Conservation (phyloP, 2,113 vertebrate genomes). For the Riparia riparia region DNA sequence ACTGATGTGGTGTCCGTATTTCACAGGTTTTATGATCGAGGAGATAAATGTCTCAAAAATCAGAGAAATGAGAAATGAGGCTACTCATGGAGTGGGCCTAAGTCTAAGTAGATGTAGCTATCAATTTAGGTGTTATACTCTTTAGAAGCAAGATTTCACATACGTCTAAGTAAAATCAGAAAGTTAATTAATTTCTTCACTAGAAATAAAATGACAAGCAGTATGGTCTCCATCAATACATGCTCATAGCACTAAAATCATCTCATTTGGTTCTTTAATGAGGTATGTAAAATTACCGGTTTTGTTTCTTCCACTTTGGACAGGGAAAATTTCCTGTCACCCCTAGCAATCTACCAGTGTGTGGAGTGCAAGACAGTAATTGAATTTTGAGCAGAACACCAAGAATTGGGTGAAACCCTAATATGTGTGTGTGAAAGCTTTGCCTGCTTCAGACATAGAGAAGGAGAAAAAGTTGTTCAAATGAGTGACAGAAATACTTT, state of each 20-base stretch:
- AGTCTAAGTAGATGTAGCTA: neutral
- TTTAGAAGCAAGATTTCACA: neutral
- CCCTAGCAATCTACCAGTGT: neutral
- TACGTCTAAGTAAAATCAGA: neutral
- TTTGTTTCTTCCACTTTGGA: neutral
- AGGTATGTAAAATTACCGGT: neutral
- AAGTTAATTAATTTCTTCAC: neutral
- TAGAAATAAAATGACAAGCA: neutral
- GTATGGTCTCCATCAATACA: neutral
- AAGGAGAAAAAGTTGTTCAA: neutral
- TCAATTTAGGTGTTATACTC: neutral
- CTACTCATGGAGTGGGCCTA: neutral
- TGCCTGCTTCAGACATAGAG: neutral
- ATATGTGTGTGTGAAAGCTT: neutral
- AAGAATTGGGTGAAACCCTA: neutral
- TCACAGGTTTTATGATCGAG: neutral
- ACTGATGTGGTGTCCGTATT: neutral
- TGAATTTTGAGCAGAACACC: neutral
- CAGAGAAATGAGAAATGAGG: neutral
- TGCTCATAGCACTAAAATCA: neutral
- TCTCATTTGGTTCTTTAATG: neutral
- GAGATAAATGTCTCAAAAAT: constrained; percentile 18
- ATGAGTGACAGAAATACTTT: neutral
- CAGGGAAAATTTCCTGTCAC: neutral
- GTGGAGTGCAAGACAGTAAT: neutral